Evolutionary conservation across 2,888 invertebrate species (phyloP).

Genomic region (Taenaris catops): DNA sequence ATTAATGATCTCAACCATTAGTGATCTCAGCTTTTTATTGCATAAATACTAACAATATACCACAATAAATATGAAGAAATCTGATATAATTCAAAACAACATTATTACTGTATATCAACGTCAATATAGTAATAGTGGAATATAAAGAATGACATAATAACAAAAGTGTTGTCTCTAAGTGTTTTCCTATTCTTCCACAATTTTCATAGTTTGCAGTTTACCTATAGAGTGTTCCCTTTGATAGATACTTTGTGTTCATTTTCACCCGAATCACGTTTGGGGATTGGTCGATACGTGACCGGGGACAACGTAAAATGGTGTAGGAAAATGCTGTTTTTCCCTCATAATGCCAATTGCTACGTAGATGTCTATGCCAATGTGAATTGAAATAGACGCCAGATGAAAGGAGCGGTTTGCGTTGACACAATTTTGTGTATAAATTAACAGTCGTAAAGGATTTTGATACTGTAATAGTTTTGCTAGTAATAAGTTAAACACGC

Average conservation of each 20-base stretch:
- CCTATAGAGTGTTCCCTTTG: constrained; percentile 37
- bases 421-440: constrained; percentile 12
- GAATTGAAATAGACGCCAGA: constrained; percentile 24
- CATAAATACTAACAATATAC: too few species aligned
- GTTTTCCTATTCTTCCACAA: too few species aligned
- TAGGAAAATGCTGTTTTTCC: constrained; percentile 26
- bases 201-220: constrained; percentile 28
- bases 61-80: too few species aligned
- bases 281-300: constrained; percentile 36
- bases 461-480: too few species aligned
- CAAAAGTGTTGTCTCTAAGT: too few species aligned
- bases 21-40: too few species aligned
- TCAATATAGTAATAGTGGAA: too few species aligned
- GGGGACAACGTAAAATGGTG: constrained; percentile 27
- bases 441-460: background rate
- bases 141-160: too few species aligned
- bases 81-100: too few species aligned
- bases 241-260: constrained; percentile 37
- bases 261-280: constrained; percentile 31
- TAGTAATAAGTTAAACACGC: too few species aligned
- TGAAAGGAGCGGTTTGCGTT: constrained; percentile 14
- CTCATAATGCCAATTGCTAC: constrained; percentile 25
- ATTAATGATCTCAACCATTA: too few species aligned
- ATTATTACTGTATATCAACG: too few species aligned
- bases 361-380: constrained; percentile 22